Conservation (phyloP, 2,797 vertebrate genomes). For the Cyclura pinguis region DNA sequence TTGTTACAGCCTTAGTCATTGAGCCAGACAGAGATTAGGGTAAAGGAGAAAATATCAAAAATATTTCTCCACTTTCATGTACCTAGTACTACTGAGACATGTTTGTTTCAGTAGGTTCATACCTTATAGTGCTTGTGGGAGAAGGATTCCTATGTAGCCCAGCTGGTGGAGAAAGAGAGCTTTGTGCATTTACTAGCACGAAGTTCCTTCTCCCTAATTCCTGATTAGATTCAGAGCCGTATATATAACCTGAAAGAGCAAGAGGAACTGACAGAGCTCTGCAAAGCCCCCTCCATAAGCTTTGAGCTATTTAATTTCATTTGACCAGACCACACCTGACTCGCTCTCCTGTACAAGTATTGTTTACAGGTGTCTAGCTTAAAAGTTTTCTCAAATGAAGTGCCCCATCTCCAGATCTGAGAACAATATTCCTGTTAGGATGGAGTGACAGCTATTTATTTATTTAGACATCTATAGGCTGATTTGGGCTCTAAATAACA, state of each 20-base stretch:
- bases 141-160: neutral
- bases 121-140: neutral
- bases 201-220: neutral
- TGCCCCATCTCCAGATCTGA: too few species aligned
- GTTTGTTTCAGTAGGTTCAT: too few species aligned
- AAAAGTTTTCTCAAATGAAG: neutral
- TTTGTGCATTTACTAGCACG: neutral
- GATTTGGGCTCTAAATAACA: neutral
- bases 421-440: neutral
- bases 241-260: neutral
- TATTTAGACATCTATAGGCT: neutral
- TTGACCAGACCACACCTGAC: neutral
- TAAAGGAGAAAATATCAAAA: neutral
- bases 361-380: neutral
- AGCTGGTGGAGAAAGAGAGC: neutral
- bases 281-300: neutral
- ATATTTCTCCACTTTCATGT: too few species aligned
- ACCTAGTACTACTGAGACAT: neutral
- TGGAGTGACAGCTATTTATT: neutral
- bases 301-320: neutral
- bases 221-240: neutral
- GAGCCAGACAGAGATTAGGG: neutral
- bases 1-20: neutral
- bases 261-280: neutral
- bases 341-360: neutral